Evolutionary conservation across 2,888 invertebrate genomes (phyloP).

Genomic region (Mythimna albipuncta): DNA sequence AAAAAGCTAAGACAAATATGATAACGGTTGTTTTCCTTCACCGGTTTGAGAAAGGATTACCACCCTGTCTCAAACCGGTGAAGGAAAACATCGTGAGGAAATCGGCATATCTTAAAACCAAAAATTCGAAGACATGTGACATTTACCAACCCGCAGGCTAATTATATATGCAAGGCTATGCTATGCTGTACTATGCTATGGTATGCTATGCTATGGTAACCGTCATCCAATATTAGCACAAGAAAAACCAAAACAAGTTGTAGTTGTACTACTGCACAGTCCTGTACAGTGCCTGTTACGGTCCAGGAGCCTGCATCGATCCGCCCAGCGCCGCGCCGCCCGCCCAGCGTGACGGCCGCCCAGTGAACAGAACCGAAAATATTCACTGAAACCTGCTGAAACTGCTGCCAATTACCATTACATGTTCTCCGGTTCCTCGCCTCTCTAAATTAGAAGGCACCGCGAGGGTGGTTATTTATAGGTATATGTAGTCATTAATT

Average conservation of each 20-base stretch:
- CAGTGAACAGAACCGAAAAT: slow-evolving; percentile 23
- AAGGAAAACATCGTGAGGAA: no score
- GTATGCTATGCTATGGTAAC: no score
- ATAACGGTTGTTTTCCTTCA: no score
- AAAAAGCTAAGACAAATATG: no score
- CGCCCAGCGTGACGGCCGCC: slow-evolving; percentile 37
- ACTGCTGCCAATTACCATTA: slow-evolving; percentile 28
- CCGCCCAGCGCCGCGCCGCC: slow-evolving; percentile 24
- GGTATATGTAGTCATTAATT: background rate
- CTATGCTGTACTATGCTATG: no score
- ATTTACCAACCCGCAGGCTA: no score
- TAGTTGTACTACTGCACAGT: slow-evolving; percentile 24
- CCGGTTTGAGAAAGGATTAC: no score
- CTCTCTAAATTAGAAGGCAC: slow-evolving; percentile 5
- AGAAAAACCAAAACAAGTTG: background rate
- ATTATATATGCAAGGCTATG: no score
- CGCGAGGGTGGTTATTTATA: background rate
- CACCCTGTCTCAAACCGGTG: no score
- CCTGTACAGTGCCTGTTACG: slow-evolving; percentile 15
- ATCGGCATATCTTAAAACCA: no score
- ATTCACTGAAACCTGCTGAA: slow-evolving; percentile 30
- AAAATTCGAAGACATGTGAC: no score
- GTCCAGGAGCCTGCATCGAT: slow-evolving; percentile 52
- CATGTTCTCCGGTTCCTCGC: slow-evolving; percentile 1
- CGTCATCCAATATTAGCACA: background rate